Evolutionary conservation across 2,113 vertebrate genomes (phyloP).

Genomic region (Dicrurus megarhynchus): DNA sequence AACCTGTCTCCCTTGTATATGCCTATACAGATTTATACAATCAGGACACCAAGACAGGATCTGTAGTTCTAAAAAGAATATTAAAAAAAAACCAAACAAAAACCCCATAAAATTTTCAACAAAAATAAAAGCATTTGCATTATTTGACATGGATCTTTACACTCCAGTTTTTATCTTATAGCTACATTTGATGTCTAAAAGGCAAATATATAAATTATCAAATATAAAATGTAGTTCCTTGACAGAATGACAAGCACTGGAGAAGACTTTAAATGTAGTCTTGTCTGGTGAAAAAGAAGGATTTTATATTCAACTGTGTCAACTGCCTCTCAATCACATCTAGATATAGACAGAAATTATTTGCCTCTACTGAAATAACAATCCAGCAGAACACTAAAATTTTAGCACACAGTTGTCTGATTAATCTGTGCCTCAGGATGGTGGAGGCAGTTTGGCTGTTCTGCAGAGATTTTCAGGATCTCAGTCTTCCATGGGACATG

Average conservation of each 20-base stretch:
- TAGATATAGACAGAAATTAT: not conserved
- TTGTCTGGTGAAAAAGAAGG: not conserved
- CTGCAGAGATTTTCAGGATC: not conserved
- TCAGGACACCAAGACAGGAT: not conserved
- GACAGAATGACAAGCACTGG: not conserved
- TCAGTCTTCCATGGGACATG: not conserved
- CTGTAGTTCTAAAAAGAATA: not conserved
- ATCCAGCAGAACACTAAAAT: not conserved
- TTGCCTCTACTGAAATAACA: not conserved
- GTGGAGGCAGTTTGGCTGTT: not conserved
- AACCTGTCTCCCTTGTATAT: not conserved
- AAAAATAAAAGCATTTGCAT: not conserved
- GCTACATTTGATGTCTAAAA: not conserved
- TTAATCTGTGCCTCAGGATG: not conserved
- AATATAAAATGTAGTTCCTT: not conserved
- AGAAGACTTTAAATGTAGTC: not conserved
- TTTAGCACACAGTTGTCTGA: not conserved
- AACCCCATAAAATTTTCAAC: fast-evolving
- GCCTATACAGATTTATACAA: not conserved
- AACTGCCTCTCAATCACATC: not conserved
- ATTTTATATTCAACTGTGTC: not conserved
- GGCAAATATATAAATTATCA: not conserved
- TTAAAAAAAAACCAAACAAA: no score
- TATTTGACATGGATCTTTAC: not conserved
- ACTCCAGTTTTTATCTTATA: not conserved